A percentile compares a stretch with the other conserved stretches of the same genome.
Evolutionary conservation across 2,888 invertebrate genomes (phyloP).

Genomic region (Epinotia bilunana): DNA sequence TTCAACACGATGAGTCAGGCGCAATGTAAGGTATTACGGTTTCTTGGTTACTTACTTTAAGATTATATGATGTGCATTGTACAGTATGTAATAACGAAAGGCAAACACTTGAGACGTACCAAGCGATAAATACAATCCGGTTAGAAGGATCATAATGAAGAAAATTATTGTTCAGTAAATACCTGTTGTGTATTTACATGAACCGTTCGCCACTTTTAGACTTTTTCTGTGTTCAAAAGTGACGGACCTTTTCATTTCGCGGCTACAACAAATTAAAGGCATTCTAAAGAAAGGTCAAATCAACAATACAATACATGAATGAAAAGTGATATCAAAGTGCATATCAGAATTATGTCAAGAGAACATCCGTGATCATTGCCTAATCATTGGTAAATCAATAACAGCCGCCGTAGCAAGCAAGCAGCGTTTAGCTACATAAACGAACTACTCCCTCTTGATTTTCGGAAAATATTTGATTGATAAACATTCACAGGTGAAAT

Average conservation of each 20-base stretch:
- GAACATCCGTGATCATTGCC: neutral
- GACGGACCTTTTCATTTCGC: no score
- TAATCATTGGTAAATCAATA: neutral
- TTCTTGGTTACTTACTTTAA: neutral
- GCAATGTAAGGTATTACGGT: neutral
- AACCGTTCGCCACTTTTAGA: no score
- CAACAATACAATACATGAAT: neutral
- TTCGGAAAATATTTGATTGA: neutral
- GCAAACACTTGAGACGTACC: neutral
- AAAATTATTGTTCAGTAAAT: no score
- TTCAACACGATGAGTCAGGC: conserved; percentile 29
- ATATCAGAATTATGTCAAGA: neutral
- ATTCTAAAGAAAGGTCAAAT: no score
- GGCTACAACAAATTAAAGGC: no score
- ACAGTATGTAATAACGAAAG: neutral
- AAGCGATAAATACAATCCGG: no score
- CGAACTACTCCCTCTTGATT: neutral
- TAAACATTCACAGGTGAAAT: neutral
- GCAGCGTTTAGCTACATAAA: neutral
- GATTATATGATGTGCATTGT: neutral
- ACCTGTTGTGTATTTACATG: no score
- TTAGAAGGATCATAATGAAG: no score
- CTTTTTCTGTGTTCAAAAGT: no score
- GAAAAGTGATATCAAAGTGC: neutral
- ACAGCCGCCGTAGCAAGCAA: neutral